phyloP scores from a whole-genome alignment of 2,797 vertebrate species.

The Stomatorhinus walkeri region DNA sequence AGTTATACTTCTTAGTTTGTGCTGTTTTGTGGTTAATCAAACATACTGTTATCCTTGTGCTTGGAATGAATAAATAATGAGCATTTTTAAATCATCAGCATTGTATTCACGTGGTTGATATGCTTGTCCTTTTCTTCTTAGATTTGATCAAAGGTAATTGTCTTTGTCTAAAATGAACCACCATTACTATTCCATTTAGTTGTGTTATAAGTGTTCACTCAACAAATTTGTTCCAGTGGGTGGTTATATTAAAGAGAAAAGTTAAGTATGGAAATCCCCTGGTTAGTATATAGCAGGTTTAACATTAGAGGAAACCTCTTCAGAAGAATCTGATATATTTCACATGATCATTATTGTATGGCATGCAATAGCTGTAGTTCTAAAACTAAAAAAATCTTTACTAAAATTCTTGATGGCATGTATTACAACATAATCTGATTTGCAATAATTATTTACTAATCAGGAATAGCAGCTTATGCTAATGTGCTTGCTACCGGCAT shows the following conservation, averaged over 20 bases:
- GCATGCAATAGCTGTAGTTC: not conserved
- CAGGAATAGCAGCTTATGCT: conserved; percentile 17
- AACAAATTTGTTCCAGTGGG: conserved; percentile 44
- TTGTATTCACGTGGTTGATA: not conserved
- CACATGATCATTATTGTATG: not conserved
- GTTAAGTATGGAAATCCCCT: conserved; percentile 55
- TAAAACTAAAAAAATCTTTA: not conserved
- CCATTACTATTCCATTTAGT: conserved; percentile 22
- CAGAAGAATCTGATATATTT: not conserved
- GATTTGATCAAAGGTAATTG: conserved; percentile 8
- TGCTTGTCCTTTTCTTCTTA: not conserved
- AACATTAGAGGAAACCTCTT: conserved; percentile 22
- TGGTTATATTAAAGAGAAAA: conserved; percentile 45
- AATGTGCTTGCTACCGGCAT: not conserved
- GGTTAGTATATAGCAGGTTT: conserved; percentile 23
- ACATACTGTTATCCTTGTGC: conserved; percentile 42
- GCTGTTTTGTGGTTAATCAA: conserved; percentile 14
- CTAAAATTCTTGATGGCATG: not conserved
- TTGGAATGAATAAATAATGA: not conserved
- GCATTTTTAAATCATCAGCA: not conserved
- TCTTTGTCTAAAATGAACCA: conserved; percentile 22
- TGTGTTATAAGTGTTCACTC: conserved; percentile 29
- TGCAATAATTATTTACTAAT: not conserved
- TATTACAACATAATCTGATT: not conserved
- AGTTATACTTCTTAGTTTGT: conserved; percentile 38